These are phyloP conservation scores for Premnoplex brunnescens DNA, from an alignment of 2,797 vertebrate species.

Conservation along the genomic window DNA sequence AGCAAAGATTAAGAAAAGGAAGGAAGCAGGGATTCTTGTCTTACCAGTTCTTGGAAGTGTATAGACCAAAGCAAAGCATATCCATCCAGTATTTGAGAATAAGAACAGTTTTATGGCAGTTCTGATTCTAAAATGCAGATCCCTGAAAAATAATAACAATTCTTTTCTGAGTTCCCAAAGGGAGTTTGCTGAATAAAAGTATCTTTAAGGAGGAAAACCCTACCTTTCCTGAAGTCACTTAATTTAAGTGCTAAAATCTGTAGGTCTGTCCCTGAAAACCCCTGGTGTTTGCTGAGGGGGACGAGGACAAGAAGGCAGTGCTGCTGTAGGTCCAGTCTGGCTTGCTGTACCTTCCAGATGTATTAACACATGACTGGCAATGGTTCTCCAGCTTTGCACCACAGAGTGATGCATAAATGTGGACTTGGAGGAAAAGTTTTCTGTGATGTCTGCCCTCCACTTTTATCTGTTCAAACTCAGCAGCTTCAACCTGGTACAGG, in stretches of 20 bases:
- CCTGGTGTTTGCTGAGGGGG: background rate
- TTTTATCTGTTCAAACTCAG: background rate
- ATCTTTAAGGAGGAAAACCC: background rate
- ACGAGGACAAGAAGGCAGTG: background rate
- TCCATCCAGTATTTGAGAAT: background rate
- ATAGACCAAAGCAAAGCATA: background rate
- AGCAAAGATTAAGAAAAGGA: background rate
- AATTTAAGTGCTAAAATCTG: background rate
- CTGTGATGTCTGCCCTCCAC: rapidly evolving
- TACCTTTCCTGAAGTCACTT: background rate
- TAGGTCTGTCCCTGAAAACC: background rate
- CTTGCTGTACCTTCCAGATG: background rate
- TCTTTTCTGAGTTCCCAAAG: background rate
- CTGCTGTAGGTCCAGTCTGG: background rate
- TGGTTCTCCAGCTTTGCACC: background rate
- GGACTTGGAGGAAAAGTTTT: background rate
- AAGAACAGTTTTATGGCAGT: background rate
- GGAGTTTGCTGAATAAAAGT: background rate
- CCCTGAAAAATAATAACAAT: background rate
- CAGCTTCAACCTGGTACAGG: background rate
- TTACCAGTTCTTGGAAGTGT: background rate
- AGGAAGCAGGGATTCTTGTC: background rate
- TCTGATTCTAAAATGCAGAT: background rate
- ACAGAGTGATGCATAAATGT: rapidly evolving
- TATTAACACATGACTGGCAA: background rate